Base-by-base conservation (phyloP, 2,888 invertebrate species). In the Miltochrista miniata region DNA sequence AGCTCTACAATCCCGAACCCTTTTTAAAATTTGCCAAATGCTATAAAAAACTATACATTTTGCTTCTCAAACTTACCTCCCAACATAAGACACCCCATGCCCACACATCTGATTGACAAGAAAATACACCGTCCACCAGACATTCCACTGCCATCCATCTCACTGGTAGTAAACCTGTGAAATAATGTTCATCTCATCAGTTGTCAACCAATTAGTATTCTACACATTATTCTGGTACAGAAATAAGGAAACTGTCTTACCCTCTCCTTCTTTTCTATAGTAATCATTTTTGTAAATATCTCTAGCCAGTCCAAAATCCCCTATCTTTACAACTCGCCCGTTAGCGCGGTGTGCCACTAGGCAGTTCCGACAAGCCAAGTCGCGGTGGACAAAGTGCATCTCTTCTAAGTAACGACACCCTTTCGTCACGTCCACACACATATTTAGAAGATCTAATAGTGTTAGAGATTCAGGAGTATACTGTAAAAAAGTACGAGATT, bases 101-200 rank as follows among this genome's bases (percentile, higher is more conserved):
- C 99, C 99, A 99, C 4, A 99, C 98, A 83, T 99, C 99, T 0
- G 98, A 98, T 79, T 99, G 98, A 44, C 97, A 96, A 0, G 98
- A 98, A 81, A 99, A 99, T 0, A 99, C 96, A 0, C 99, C 98
- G 79, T 99, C 98, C 1, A 98, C 95, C 10, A 99, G 89, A 18
- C 98, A 98, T 86, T 99, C 99, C 1, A 99, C 99, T 0, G 98
- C 96, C 98, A 99, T 99, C 99, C 99, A 99, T 36, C 98, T 93
- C 0, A 99, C 98, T 1, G 99, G 99, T 45, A 99, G 84, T 40
- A 98, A 87, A 0, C 98, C 96, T 89, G 93, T 0, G 42, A 5
- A 24, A 24, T 24, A 4, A 24, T 24, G 18, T 24, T 4, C 5
- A 24, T 24, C 3, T 24, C 18, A 24, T 24, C 5, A 2, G 18